A percentile compares a stretch with the other conserved stretches of the same genome.
Conservation (phyloP, 2,888 invertebrate species). For the Tetanocera ferruginea region DNA sequence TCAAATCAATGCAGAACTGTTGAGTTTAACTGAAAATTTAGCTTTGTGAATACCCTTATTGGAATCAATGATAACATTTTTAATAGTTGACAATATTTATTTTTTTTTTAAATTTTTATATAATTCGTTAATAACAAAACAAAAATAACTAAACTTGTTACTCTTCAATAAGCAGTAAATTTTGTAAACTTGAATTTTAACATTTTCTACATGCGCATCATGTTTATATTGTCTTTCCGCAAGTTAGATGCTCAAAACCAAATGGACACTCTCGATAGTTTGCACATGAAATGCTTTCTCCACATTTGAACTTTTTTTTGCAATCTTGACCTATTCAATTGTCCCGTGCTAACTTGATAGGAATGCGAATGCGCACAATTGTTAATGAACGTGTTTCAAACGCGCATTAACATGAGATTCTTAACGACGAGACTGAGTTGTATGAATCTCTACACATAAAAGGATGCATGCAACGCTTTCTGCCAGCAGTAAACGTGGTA, state of each 20-base stretch:
- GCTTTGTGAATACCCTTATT: too few relatives aligned
- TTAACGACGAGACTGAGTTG: not conserved
- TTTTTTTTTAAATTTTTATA: not conserved
- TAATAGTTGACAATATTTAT: too few relatives aligned
- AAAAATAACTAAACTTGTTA: not conserved
- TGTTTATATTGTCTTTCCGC: too few relatives aligned
- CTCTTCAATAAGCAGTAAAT: constrained; percentile 2
- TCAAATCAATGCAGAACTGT: too few relatives aligned
- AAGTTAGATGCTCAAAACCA: too few relatives aligned
- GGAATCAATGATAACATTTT: too few relatives aligned
- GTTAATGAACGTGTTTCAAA: constrained; percentile 5
- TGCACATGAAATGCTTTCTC: too few relatives aligned
- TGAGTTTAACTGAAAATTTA: too few relatives aligned
- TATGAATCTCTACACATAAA: not conserved
- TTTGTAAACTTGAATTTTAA: not conserved
- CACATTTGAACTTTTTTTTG: too few relatives aligned
- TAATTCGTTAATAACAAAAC: not conserved
- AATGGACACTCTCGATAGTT: too few relatives aligned
- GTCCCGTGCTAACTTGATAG: too few relatives aligned
- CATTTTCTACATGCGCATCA: not conserved
- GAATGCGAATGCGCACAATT: not conserved
- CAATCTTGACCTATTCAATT: too few relatives aligned
- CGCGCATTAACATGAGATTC: not conserved
- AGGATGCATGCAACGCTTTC: constrained; percentile 16
- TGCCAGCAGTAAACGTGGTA: not conserved